Evolutionary conservation across 2,888 invertebrate genomes (phyloP), one percentile per base, ranked within the genome.

Genomic region (Ellobium chinense): DNA sequence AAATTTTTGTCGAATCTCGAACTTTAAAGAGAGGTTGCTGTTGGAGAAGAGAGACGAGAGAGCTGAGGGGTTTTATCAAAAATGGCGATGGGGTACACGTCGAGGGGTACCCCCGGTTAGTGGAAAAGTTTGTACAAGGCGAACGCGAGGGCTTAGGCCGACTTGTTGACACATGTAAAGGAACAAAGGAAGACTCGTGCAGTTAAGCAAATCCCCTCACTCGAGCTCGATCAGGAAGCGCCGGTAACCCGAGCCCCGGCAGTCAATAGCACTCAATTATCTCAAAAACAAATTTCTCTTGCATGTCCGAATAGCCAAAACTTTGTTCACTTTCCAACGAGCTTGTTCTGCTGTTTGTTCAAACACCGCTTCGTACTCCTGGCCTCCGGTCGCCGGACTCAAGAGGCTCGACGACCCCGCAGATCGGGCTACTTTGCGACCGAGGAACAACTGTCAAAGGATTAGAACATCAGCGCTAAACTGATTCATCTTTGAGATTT

Each of bases 241-340:
- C 24, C n/a, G 3, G 70, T 34, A 72, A 72, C 72, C 36, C 14
- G 58, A 72, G 60, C 56, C 1, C 24, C 60, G 14, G 60, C 72
- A 72, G 60, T 60, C 72, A 72, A 72, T 37, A 37, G 72, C n/a
- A 72, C 72, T 37, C 72, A 72, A 60, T 60, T 72, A 60, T 56
- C 72, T 31, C 34, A 34, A 58, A 58, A 60, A 56, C 36, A 60
- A 72, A 72, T 72, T 58, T 56, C 72, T 60, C 56, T 56, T 60
- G 36, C 36, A n/a, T 3, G 36, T 27, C 27, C 34, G 72, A 37
- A 60, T 34, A 12, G 31, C 56, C 18, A 54, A 18, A 36, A 58
- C 60, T 34, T 60, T 24, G 58, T 58, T 60, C 72, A 24, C 36
- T 24, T 37, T 24, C 56, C 36, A 21, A 36, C n/a, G 21, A n/a